These are phyloP conservation scores for Sebastes itinus DNA, from an alignment of 2,797 vertebrate species.

Conservation along the genomic window DNA sequence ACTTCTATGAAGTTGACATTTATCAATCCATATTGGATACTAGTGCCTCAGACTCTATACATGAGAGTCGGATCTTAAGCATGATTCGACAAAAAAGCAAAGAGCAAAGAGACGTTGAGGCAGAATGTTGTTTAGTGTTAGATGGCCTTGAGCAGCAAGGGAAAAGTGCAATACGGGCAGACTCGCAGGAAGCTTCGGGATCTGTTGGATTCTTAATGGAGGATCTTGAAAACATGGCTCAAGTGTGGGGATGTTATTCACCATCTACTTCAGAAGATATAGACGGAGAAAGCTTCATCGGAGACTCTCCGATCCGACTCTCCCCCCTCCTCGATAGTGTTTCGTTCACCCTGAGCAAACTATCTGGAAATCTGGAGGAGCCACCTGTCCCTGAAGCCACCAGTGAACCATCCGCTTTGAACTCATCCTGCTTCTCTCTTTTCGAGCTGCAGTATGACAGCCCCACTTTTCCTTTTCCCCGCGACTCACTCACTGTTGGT, in stretches of 20 bases:
- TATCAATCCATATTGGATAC: constrained; percentile 99
- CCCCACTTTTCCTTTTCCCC: constrained; percentile 94
- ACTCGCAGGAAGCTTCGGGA: constrained; percentile 89
- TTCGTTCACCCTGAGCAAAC: constrained; percentile 86
- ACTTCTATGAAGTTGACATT: constrained; percentile 99
- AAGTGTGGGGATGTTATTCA: constrained; percentile 97
- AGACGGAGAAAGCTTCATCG: constrained; percentile 95
- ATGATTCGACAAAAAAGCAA: constrained; percentile 99
- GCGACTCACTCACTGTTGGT: constrained; percentile 89
- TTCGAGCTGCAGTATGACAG: constrained; percentile 99
- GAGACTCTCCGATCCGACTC: constrained; percentile 91
- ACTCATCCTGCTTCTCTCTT: constrained; percentile 95
- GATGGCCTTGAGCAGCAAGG: constrained; percentile 96
- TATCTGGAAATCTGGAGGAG: constrained; percentile 88
- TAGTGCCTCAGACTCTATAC: constrained; percentile 99
- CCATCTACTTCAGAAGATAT: constrained; percentile 96
- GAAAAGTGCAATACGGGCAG: constrained; percentile 99
- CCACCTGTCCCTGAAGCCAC: constrained; percentile 87
- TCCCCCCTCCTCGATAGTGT: constrained; percentile 91
- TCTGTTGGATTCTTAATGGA: constrained; percentile 92
- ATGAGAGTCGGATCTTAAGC: constrained; percentile 99
- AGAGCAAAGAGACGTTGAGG: constrained; percentile 94
- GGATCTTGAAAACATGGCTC: constrained; percentile 94
- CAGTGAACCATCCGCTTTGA: constrained; percentile 89
- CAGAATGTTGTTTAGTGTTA: constrained; percentile 98